Percentiles rank a stretch among this genome's conserved stretches.
These are phyloP conservation scores for Bhutanitis thaidina DNA, from an alignment of 2,888 invertebrate genomes.

Conservation along the genomic window DNA sequence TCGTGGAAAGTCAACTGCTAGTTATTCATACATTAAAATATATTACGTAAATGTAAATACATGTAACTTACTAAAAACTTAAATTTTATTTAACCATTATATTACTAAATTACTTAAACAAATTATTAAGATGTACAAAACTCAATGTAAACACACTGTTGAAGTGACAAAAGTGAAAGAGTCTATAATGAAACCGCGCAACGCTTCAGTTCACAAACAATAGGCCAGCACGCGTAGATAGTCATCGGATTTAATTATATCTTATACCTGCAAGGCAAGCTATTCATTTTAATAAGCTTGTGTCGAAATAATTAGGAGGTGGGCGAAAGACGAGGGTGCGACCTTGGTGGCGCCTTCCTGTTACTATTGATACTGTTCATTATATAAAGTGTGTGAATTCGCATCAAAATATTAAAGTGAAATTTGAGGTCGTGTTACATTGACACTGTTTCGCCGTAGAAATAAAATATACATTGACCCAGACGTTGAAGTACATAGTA, in stretches of 20 bases:
- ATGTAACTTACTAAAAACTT: too few relatives aligned
- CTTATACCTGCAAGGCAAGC: slow-evolving; percentile 22
- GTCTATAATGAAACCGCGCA: slow-evolving; percentile 5
- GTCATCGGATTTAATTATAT: slow-evolving; percentile 49
- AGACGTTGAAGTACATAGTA: too few relatives aligned
- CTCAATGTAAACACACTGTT: not conserved
- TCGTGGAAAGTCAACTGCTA: too few relatives aligned
- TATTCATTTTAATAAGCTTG: slow-evolving; percentile 41
- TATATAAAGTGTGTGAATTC: too few relatives aligned
- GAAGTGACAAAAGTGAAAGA: slow-evolving; percentile 7
- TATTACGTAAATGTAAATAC: too few relatives aligned
- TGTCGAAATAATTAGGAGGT: slow-evolving; percentile 44
- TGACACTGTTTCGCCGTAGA: too few relatives aligned
- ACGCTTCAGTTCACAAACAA: slow-evolving; percentile 27
- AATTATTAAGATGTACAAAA: not conserved
- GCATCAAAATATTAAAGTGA: too few relatives aligned
- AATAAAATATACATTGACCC: too few relatives aligned
- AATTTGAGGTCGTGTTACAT: too few relatives aligned
- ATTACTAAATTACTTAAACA: too few relatives aligned
- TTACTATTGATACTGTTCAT: slow-evolving; percentile 25
- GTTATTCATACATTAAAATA: too few relatives aligned
- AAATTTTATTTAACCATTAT: too few relatives aligned
- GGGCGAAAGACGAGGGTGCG: slow-evolving; percentile 18
- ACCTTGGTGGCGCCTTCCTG: slow-evolving; percentile 38
- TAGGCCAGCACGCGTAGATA: slow-evolving; percentile 32